A percentile compares a stretch with the other conserved stretches of the same genome.
These are phyloP conservation scores for Lithophane ornitopus DNA, from an alignment of 2,888 invertebrate species.

Conservation along the genomic window DNA sequence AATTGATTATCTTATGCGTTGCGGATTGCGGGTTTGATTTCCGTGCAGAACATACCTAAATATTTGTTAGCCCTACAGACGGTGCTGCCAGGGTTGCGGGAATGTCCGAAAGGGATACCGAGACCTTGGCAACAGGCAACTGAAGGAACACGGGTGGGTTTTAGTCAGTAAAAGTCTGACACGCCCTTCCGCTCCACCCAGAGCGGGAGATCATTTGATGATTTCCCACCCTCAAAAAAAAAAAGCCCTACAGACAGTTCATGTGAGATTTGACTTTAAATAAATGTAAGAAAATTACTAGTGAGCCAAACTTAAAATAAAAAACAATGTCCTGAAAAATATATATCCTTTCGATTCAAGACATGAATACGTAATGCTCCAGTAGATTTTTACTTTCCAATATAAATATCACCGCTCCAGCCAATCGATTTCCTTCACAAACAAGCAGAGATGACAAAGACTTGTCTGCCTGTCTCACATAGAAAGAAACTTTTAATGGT, in stretches of 20 bases:
- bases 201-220: too few relatives aligned
- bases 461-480: conserved; percentile 10
- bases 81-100: too few relatives aligned
- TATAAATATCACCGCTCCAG: not conserved
- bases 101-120: too few relatives aligned
- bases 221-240: too few relatives aligned
- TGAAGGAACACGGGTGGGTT: too few relatives aligned
- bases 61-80: not conserved
- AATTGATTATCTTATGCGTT: not conserved
- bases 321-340: too few relatives aligned
- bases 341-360: not conserved
- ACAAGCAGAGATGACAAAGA: conserved; percentile 32
- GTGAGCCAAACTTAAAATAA: not conserved
- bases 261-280: not conserved
- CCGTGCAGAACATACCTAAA: not conserved
- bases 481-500: conserved; percentile 71
- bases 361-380: not conserved
- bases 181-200: too few relatives aligned
- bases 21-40: not conserved
- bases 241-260: too few relatives aligned
- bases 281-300: not conserved
- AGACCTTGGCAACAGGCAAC: too few relatives aligned
- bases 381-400: not conserved
- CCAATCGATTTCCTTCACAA: conserved; percentile 22
- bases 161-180: too few relatives aligned